These are phyloP conservation scores for Choloepus didactylus DNA, from an alignment of 2,797 vertebrate species.

Conservation along the genomic window DNA sequence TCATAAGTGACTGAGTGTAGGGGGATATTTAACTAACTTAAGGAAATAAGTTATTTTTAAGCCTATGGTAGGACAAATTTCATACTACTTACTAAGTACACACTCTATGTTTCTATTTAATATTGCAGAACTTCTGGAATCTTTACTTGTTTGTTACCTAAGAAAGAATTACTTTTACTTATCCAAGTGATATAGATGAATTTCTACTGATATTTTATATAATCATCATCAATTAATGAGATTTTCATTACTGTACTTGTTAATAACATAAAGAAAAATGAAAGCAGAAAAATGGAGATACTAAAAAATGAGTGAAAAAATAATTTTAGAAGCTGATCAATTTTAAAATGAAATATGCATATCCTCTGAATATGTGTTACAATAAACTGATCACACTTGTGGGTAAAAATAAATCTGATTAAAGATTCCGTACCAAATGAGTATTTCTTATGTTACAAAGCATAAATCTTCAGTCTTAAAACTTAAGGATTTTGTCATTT, in stretches of 20 bases:
- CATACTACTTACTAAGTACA: neutral
- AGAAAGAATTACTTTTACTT: neutral
- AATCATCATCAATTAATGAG: constrained; percentile 51
- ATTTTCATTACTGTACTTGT: constrained; percentile 55
- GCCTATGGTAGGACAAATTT: neutral
- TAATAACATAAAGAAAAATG: constrained; percentile 45
- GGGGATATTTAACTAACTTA: neutral
- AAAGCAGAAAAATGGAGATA: constrained; percentile 6
- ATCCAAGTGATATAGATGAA: constrained; percentile 28
- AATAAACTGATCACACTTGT: neutral
- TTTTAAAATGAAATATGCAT: constrained; percentile 51
- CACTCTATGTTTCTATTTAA: neutral
- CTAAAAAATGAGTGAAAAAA: constrained; percentile 30
- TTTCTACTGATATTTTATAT: constrained; percentile 38
- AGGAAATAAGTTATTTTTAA: neutral
- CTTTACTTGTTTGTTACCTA: constrained; percentile 26
- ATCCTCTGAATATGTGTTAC: constrained; percentile 15
- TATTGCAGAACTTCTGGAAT: neutral
- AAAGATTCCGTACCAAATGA: constrained; percentile 24
- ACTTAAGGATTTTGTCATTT: neutral
- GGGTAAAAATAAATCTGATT: constrained; percentile 16
- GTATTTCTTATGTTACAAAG: constrained; percentile 47
- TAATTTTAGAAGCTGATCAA: constrained; percentile 36
- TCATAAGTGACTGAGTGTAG: neutral
- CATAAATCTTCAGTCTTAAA: constrained; percentile 36